A percentile compares a stretch with the other conserved stretches of the same genome.
Evolutionary conservation across 2,113 vertebrate species (phyloP).

Genomic region (Tragelaphus imberbis): DNA sequence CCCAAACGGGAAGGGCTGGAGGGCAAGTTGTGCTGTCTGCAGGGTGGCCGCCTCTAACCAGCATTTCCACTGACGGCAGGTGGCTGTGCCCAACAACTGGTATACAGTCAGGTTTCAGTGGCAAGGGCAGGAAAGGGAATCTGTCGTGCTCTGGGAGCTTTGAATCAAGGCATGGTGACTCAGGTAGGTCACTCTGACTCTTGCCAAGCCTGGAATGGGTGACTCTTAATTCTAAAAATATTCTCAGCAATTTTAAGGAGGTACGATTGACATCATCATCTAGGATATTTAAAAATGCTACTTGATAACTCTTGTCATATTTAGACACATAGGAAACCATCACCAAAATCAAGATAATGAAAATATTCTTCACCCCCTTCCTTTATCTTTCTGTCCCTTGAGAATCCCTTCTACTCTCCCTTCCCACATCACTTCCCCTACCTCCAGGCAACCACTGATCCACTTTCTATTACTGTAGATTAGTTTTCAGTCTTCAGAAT

Average conservation of each 20-base stretch:
- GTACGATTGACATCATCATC: background rate
- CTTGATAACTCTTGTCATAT: background rate
- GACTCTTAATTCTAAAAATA: background rate
- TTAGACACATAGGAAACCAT: background rate
- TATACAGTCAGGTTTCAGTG: background rate
- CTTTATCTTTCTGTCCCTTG: background rate
- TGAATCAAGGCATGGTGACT: background rate
- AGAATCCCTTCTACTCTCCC: background rate
- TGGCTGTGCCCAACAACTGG: background rate
- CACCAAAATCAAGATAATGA: background rate
- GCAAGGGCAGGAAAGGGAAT: background rate
- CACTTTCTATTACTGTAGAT: background rate
- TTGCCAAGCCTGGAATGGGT: background rate
- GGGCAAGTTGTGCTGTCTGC: no score
- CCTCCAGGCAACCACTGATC: background rate
- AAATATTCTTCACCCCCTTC: background rate
- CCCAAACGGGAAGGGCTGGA: background rate
- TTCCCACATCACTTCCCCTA: background rate
- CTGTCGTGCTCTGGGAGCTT: background rate
- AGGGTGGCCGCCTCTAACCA: background rate
- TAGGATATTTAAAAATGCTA: background rate
- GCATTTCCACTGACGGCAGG: background rate
- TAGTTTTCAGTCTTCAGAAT: background rate
- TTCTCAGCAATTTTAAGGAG: background rate
- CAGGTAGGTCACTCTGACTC: background rate